Evolutionary conservation across 2,113 vertebrate genomes (phyloP).

Genomic region (Centropus unirufus): DNA sequence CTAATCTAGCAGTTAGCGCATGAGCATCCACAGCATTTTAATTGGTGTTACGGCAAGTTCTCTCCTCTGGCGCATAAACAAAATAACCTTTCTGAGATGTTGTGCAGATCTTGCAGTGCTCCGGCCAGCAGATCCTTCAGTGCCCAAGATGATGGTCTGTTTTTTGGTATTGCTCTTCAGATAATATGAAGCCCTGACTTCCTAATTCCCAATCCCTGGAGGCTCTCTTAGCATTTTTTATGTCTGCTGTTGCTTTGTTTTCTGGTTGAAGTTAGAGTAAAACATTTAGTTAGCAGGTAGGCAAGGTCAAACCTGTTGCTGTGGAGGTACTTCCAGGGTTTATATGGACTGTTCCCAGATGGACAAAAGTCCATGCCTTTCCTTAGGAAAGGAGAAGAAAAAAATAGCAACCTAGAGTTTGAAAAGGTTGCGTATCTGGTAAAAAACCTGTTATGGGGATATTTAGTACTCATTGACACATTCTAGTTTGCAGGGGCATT

Average conservation of each 20-base stretch:
- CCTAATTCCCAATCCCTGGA: background rate
- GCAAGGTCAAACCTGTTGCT: background rate
- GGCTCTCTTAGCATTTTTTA: background rate
- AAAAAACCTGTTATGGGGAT: background rate
- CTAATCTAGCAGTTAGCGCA: background rate
- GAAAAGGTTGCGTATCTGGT: background rate
- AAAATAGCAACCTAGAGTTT: background rate
- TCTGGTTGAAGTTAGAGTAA: background rate
- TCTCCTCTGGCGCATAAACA: constrained; percentile 41
- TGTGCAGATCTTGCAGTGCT: background rate
- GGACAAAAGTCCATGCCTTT: background rate
- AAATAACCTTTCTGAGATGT: constrained; percentile 27
- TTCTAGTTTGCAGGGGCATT: background rate
- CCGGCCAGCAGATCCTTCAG: background rate
- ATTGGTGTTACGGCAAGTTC: background rate
- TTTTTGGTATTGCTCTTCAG: background rate
- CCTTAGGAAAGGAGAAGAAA: background rate
- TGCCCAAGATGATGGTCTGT: background rate
- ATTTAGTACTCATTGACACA: background rate
- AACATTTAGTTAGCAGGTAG: background rate
- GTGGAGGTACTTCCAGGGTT: background rate
- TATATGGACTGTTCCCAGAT: background rate
- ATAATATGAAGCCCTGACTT: background rate
- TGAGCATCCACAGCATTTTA: background rate
- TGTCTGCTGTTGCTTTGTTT: background rate